These are phyloP conservation scores for Oncorhynchus gorbuscha DNA, from an alignment of 2,113 vertebrate genomes.

Conservation along the genomic window DNA sequence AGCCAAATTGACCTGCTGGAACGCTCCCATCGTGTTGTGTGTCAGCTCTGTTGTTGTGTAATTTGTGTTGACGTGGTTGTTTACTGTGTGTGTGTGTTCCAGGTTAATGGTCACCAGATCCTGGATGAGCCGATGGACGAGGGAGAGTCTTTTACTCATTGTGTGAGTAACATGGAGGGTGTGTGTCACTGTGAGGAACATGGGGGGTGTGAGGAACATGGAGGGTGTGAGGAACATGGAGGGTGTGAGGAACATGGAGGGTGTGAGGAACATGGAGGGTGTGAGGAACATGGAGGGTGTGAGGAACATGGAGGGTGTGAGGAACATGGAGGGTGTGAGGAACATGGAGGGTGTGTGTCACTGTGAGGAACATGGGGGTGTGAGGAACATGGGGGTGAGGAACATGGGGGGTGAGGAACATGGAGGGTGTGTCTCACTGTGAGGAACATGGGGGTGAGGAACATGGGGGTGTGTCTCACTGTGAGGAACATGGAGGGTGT, in stretches of 20 bases:
- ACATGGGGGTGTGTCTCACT: no score
- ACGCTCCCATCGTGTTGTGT: no score
- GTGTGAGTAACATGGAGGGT: conserved; percentile 77
- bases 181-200: conserved; percentile 2
- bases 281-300: no score
- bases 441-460: no score
- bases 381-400: neutral
- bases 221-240: neutral
- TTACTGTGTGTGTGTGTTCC: conserved; percentile 46
- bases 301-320: conserved; percentile 56
- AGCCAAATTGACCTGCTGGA: no score
- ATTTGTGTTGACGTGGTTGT: conserved; percentile 4
- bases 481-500: conserved; percentile 45
- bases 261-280: conserved; percentile 3
- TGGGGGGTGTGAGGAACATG: neutral
- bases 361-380: conserved; percentile 76
- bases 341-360: conserved; percentile 43
- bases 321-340: conserved; percentile 55
- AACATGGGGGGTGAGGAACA: neutral
- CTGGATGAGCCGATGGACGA: conserved; percentile 97
- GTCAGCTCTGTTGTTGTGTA: no score
- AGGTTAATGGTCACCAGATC: conserved; percentile 95
- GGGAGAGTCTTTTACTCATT: conserved; percentile 86
- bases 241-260: no score
- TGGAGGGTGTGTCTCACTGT: neutral